A percentile compares a stretch with the other conserved stretches of the same genome.
Conservation (phyloP, 2,888 invertebrate genomes). For the Iselma pallidipennis region DNA sequence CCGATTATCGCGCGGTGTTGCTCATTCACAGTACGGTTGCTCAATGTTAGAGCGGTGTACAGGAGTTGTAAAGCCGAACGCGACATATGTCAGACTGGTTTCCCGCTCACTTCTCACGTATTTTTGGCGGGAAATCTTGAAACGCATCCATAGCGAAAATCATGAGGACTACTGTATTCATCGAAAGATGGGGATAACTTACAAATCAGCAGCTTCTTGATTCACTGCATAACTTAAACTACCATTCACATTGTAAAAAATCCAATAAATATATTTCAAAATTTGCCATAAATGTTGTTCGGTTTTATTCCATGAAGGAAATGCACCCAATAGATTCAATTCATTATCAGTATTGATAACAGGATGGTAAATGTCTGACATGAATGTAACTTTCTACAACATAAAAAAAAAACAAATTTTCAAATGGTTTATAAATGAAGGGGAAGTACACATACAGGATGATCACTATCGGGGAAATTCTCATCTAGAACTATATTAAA, state of each 20-base stretch:
- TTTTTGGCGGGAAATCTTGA: no score
- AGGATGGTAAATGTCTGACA: slow-evolving; percentile 86
- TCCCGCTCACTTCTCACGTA: no score
- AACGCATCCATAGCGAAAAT: no score
- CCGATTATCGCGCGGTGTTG: no score
- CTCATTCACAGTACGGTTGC: no score
- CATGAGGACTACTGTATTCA: no score
- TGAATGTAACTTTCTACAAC: slow-evolving; percentile 76
- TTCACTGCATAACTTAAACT: slow-evolving; percentile 68
- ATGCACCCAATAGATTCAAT: slow-evolving; percentile 76
- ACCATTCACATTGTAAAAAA: slow-evolving; percentile 79
- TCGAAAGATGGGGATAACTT: slow-evolving; percentile 49
- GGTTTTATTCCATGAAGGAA: slow-evolving; percentile 83
- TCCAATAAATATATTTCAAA: slow-evolving; percentile 79
- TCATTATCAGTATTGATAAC: slow-evolving; percentile 77
- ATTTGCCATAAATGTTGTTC: slow-evolving; percentile 89
- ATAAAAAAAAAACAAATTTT: slow-evolving; percentile 40
- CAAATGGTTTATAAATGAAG: background rate
- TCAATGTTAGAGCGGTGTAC: no score
- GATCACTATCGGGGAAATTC: slow-evolving; percentile 80
- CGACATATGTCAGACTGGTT: no score
- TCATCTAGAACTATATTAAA: slow-evolving; percentile 86
- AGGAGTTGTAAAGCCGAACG: no score
- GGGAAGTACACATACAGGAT: slow-evolving; percentile 69
- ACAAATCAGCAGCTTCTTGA: slow-evolving; percentile 71